These are phyloP conservation scores for Tuberolachnus salignus DNA, from an alignment of 2,888 invertebrate genomes.

Conservation along the genomic window DNA sequence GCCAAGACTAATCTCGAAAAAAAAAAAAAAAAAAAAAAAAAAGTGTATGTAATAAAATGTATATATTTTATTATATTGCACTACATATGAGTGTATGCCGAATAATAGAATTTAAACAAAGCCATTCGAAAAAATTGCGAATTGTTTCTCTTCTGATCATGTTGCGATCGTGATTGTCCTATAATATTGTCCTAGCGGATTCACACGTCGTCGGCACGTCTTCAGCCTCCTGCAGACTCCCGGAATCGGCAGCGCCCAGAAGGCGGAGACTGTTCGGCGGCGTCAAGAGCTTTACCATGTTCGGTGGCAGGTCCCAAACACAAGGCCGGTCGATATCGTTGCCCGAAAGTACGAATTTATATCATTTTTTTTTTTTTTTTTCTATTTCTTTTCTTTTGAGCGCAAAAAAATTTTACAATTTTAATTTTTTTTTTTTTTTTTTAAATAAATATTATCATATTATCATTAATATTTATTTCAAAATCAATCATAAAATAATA, in stretches of 20 bases:
- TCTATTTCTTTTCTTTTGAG: constrained; percentile 12
- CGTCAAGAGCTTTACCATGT: constrained; percentile 79
- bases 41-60: neutral
- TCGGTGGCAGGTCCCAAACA: constrained; percentile 66
- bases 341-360: constrained; percentile 76
- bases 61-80: constrained; percentile 1
- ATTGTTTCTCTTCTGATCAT: constrained; percentile 34
- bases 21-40: too few relatives aligned
- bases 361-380: constrained; percentile 59
- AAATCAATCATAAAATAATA: neutral
- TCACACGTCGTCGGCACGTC: constrained; percentile 56
- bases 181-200: constrained; percentile 37
- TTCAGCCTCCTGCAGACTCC: constrained; percentile 57
- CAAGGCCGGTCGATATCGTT: constrained; percentile 77
- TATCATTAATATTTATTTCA: neutral
- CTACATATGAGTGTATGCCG: too few relatives aligned
- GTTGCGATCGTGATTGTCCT: constrained; percentile 54
- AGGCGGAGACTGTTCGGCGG: constrained; percentile 80
- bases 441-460: neutral
- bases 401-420: too few relatives aligned
- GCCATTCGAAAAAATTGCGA: constrained; percentile 33
- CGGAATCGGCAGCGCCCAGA: constrained; percentile 67
- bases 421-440: too few relatives aligned
- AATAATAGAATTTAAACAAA: neutral
- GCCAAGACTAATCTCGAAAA: too few relatives aligned